Evolutionary conservation across 2,113 vertebrate genomes (phyloP), one percentile per base, ranked within the genome.

Genomic region (Elephantulus edwardii): DNA sequence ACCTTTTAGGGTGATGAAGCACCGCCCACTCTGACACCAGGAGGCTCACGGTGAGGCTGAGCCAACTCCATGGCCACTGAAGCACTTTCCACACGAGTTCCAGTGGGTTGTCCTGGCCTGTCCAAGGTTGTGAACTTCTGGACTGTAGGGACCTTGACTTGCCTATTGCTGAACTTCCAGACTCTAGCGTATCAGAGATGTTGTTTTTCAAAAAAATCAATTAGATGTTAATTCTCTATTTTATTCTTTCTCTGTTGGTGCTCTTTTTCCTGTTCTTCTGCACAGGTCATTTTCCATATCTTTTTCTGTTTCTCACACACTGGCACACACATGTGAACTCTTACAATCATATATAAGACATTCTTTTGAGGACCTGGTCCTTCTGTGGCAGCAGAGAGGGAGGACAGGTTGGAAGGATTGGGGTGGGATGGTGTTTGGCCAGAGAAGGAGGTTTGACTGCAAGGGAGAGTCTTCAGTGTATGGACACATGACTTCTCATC

Each of bases 331-430:
- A 48, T 20, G 9, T 16, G 19, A 22, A 62, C 54, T 54, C 17
- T 28, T 42, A 52, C 19, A 60, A 52, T 10, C 6, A 35, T 33
- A 40, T 9, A 5, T 3, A 42, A 50, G 40, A 17, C 4, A 64
- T 85, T 87, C 66, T 90, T 74, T 70, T 35, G 50, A 75, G 58
- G 26, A 54, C 83, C 56, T 38, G 83, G 66, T 83, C 50, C 35
- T 84, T 9, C 42, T 40, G 30, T 1, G 30, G 62, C 6, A 62
- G 48, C 14, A 30, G 8, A 54, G 10, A 24, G 33, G 24, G 24
- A n/a, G n/a, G n/a, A n/a, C 6, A 6, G 11, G 8, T 40, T 12
- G 19, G 28, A 87, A 92, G 44, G 60, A 77, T 54, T 58, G 16
- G 62, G 6, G 40, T 35, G 35, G n/a, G 14, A 22, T 35, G 16